Percentiles rank a stretch among this genome's conserved stretches.
Conservation (phyloP, 2,113 vertebrate species). For the Chinchilla lanigera region DNA sequence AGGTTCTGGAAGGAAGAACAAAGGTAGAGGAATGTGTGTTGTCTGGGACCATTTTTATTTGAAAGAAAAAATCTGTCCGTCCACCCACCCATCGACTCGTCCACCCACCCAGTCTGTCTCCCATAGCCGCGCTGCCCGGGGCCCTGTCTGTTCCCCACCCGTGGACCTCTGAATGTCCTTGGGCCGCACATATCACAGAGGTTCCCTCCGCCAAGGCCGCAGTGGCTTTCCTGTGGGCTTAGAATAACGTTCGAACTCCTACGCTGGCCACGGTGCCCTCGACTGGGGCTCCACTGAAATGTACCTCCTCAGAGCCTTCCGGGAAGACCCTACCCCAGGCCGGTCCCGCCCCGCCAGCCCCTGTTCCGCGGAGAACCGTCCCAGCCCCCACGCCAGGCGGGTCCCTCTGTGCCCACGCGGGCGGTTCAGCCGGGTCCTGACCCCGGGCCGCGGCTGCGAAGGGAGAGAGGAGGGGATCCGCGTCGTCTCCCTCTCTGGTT, state of each 20-base stretch:
- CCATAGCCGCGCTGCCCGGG: not conserved
- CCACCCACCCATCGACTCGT: not conserved
- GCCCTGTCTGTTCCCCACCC: not conserved
- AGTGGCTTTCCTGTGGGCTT: not conserved
- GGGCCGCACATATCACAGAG: not conserved
- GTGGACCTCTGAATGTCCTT: not conserved
- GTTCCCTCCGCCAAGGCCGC: no score
- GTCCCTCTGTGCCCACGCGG: no score
- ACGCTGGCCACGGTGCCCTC: not conserved
- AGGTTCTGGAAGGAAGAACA: not conserved
- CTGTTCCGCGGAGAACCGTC: not conserved
- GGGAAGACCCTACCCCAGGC: not conserved
- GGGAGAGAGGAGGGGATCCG: no score
- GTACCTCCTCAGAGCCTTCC: not conserved
- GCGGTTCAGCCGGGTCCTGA: rapidly evolving
- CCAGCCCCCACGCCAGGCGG: not conserved
- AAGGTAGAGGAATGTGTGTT: not conserved
- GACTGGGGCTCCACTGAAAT: not conserved
- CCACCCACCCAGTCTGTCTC: not conserved
- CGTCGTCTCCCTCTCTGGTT: not conserved
- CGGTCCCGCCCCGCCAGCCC: not conserved
- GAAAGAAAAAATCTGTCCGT: not conserved
- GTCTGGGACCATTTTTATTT: not conserved
- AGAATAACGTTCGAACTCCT: not conserved
- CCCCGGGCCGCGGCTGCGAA: not conserved